phyloP scores from a whole-genome alignment of 2,888 invertebrate genomes.

The Drosophila buzzatii region DNA sequence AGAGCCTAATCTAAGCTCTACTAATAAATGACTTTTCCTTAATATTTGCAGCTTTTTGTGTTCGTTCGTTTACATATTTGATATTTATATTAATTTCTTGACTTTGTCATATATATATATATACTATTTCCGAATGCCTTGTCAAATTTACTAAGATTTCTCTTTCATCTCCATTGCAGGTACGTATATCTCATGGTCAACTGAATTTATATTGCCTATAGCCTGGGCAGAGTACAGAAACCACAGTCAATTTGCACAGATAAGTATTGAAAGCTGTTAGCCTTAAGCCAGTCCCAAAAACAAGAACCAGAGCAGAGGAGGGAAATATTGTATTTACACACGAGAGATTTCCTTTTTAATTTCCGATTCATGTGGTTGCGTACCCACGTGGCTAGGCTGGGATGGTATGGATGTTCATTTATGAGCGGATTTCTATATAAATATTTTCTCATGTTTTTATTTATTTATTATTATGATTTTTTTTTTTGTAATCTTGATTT shows the following conservation, averaged over 20 bases:
- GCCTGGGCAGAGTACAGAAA: background rate
- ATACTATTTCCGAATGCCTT: background rate
- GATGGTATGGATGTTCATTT: conserved; percentile 36
- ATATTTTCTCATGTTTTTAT: conserved; percentile 4
- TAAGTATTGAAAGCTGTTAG: conserved; percentile 56
- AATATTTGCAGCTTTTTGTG: background rate
- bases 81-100: background rate
- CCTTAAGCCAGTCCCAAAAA: conserved; percentile 28
- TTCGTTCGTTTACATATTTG: background rate
- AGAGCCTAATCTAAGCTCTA: background rate
- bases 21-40: background rate
- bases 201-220: conserved; percentile 3
- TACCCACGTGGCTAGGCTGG: too few species aligned
- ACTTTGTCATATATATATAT: background rate
- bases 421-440: conserved; percentile 30
- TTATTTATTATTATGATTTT: too few species aligned
- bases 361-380: conserved; percentile 58
- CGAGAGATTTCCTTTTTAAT: conserved; percentile 65
- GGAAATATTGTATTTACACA: conserved; percentile 41
- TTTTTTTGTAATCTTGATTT: conserved; percentile 18
- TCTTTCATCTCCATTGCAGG: conserved; percentile 51
- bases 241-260: conserved; percentile 44
- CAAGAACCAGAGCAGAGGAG: background rate
- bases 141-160: conserved; percentile 5
- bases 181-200: conserved; percentile 47